Evolutionary conservation across 2,113 vertebrate species (phyloP).

Genomic region (Solea senegalensis): DNA sequence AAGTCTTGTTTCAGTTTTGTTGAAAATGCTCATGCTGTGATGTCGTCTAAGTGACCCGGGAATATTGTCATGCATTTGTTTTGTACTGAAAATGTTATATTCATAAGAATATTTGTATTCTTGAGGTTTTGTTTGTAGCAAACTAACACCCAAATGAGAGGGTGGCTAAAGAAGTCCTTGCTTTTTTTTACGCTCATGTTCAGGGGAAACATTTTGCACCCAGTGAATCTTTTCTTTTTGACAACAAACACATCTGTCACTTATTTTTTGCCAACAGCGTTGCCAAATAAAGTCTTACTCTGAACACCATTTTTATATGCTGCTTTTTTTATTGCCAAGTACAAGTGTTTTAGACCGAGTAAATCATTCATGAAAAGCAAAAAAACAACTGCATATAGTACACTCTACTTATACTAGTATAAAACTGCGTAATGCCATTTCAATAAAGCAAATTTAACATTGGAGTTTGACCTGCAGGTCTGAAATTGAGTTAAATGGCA

Average conservation of each 20-base stretch:
- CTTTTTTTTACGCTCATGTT: conserved; percentile 5
- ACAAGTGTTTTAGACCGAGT: conserved; percentile 24
- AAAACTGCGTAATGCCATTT: conserved; percentile 29
- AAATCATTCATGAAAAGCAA: conserved; percentile 14
- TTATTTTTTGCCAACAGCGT: conserved; percentile 19
- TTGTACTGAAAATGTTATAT: conserved; percentile 1
- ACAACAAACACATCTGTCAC: neutral
- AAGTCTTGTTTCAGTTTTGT: conserved; percentile 1
- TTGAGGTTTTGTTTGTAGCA: conserved; percentile 5
- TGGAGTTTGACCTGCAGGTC: conserved; percentile 6
- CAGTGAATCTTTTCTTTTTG: conserved; percentile 12
- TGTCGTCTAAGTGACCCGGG: conserved; percentile 19
- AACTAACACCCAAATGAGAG: neutral
- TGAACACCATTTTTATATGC: conserved; percentile 27
- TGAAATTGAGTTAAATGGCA: conserved; percentile 12
- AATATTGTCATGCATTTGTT: neutral
- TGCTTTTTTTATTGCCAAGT: conserved; percentile 48
- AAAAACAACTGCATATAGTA: conserved; percentile 8
- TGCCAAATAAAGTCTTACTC: conserved; percentile 65
- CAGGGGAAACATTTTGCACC: neutral
- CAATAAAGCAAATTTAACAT: conserved; percentile 24
- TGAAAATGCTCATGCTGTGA: conserved; percentile 9
- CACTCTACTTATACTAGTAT: conserved; percentile 15
- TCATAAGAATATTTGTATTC: conserved; percentile 17
- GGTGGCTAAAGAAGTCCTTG: conserved; percentile 11